Percentiles rank a stretch among this genome's conserved stretches.
phyloP scores from a whole-genome alignment of 2,113 vertebrate species.

The Rhabdornis inornatus region DNA sequence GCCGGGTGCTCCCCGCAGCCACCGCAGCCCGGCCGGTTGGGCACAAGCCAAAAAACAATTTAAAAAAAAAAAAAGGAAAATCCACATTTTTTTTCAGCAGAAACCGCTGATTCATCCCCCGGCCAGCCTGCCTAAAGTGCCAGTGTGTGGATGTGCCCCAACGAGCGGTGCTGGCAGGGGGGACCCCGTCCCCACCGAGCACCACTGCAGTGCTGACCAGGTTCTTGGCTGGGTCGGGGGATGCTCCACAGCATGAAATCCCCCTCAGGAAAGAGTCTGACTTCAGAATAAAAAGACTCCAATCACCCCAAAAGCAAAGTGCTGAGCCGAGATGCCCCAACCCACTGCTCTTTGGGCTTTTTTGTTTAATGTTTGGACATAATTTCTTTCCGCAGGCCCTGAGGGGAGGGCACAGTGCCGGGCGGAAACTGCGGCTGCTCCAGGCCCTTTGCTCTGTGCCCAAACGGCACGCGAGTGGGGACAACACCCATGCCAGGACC shows the following conservation, averaged over 20 bases:
- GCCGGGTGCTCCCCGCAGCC: not conserved
- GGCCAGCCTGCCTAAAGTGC: not conserved
- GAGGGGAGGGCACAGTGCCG: not conserved
- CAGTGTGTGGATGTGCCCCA: not conserved
- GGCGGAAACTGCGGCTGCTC: not conserved
- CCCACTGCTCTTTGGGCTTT: not conserved
- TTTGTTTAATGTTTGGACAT: not conserved
- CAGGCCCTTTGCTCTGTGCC: not conserved
- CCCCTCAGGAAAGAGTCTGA: not conserved
- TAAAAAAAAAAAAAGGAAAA: not conserved
- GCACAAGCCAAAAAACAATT: not conserved
- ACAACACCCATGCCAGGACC: not conserved
- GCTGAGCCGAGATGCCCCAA: not conserved
- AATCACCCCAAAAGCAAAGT: not conserved
- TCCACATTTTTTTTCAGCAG: not conserved
- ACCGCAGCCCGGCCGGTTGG: not conserved
- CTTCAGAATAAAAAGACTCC: not conserved
- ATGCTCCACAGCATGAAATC: not conserved
- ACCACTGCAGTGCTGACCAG: accelerated
- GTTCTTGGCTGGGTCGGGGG: not conserved
- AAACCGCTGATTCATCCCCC: constrained; percentile 53
- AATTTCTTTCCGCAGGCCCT: not conserved
- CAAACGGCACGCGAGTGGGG: not conserved
- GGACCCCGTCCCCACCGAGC: accelerated
- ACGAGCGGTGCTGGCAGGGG: not conserved